Percentiles rank a stretch among this genome's conserved stretches.
Evolutionary conservation across 2,888 invertebrate species (phyloP).

Genomic region (Malthinus seriepunctatus): DNA sequence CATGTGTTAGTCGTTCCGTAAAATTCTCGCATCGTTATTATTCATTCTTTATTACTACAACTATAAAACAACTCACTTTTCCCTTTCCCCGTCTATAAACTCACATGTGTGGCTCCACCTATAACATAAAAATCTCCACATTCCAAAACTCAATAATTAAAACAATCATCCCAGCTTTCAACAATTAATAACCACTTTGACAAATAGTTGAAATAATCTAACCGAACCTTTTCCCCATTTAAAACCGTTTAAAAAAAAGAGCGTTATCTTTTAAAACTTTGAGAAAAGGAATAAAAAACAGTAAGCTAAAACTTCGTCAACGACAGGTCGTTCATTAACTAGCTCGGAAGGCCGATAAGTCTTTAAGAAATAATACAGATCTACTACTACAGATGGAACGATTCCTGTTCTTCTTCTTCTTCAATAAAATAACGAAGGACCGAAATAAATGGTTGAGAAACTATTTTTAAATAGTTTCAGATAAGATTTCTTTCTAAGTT

Average conservation of each 20-base stretch:
- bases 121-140: not conserved
- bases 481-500: slow-evolving; percentile 23
- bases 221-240: slow-evolving; percentile 23
- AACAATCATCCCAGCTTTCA: slow-evolving; percentile 16
- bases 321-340: slow-evolving; percentile 39
- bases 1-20: slow-evolving; percentile 28
- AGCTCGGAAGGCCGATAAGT: slow-evolving; percentile 35
- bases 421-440: not conserved
- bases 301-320: slow-evolving; percentile 33
- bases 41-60: slow-evolving; percentile 37
- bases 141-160: not conserved
- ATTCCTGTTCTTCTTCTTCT: not conserved
- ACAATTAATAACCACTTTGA: slow-evolving; percentile 24
- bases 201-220: slow-evolving; percentile 25
- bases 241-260: slow-evolving; percentile 29
- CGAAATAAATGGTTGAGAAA: slow-evolving; percentile 30
- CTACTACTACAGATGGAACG: slow-evolving; percentile 15
- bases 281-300: slow-evolving; percentile 31
- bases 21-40: slow-evolving; percentile 35
- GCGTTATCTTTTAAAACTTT: slow-evolving; percentile 34
- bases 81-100: not conserved
- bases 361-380: slow-evolving; percentile 33
- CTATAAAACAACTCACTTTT: slow-evolving; percentile 31
- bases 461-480: slow-evolving; percentile 34
- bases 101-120: slow-evolving; percentile 10